These are phyloP conservation scores for Triplophysa rosa DNA, from an alignment of 2,113 vertebrate species.

Conservation along the genomic window DNA sequence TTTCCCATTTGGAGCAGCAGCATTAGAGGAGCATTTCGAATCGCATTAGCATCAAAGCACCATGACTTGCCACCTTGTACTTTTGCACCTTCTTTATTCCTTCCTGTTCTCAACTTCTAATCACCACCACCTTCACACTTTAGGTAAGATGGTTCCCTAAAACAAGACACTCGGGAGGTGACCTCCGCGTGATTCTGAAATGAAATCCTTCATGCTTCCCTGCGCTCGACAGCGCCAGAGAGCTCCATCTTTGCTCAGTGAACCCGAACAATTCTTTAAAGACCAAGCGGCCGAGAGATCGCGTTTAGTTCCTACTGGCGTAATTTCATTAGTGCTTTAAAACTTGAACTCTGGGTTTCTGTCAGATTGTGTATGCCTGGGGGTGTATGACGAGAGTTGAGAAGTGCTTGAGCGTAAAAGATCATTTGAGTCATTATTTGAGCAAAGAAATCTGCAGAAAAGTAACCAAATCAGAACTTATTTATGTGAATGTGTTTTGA, in stretches of 20 bases:
- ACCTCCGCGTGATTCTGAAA: slow-evolving; percentile 64
- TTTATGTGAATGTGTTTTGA: background rate
- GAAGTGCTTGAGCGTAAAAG: background rate
- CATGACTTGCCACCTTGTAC: slow-evolving; percentile 62
- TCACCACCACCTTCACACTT: slow-evolving; percentile 23
- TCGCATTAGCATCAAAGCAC: slow-evolving; percentile 66
- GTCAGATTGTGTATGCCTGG: background rate
- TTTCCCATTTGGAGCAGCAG: slow-evolving; percentile 71
- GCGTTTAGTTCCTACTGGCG: background rate
- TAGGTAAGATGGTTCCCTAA: slow-evolving; percentile 44
- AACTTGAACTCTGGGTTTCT: slow-evolving; percentile 14
- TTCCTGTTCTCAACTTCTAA: slow-evolving; percentile 6
- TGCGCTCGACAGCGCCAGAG: slow-evolving; percentile 63
- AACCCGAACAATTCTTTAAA: slow-evolving; percentile 67
- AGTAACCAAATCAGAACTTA: background rate
- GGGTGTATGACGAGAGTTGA: slow-evolving; percentile 5
- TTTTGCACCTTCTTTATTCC: slow-evolving; percentile 26
- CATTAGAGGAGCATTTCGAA: slow-evolving; percentile 68
- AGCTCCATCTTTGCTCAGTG: slow-evolving; percentile 62
- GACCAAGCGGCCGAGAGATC: slow-evolving; percentile 53
- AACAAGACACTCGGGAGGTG: slow-evolving; percentile 61
- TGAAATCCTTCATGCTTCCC: slow-evolving; percentile 59
- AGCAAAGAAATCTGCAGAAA: background rate
- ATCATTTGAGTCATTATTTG: background rate
- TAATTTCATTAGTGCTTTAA: slow-evolving; percentile 21